Evolutionary conservation across 2,888 invertebrate species (phyloP), one percentile per base, ranked within the genome.

Genomic region (Machimus rusticus): DNA sequence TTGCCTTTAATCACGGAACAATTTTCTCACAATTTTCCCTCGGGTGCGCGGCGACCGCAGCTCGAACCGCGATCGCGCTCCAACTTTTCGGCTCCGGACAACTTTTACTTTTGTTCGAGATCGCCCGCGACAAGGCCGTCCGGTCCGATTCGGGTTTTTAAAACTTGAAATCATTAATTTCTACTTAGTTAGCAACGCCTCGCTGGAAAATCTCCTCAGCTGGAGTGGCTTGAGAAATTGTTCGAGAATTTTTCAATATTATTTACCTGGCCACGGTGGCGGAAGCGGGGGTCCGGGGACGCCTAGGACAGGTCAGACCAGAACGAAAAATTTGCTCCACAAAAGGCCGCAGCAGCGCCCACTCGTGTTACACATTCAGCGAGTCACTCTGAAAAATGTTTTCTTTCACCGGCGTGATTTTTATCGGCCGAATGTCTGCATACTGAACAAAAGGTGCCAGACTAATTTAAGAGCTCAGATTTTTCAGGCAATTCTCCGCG

Each of bases 161-260:
- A 85, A 85, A 85, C 74, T 85, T 85, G 74, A 51, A 85, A 85
- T 85, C 74, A 66, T 74, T 74, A 84, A 84, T 84, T 84, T 84
- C 81, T 37, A 66, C 82, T 84, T 37, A 66, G 66, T 37, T 84
- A 57, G 66, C 66, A 84, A 84, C 82, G 66, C 82, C 82, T 84
- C 39, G 39, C 37, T 66, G 66, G 23, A 46, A 84, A 66, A 57
- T 16, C 66, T 66, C 39, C 39, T 39, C 77, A 19, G 39, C 37
- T 31, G 77, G 34, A 37, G 77, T 31, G 14, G 37, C 23, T 77
- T 39, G 39, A 77, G 31, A 77, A 77, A 77, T 39, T 77, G 37
- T 19, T 39, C 39, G 19, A 39, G 77, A 37, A 77, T 77, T 77
- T 77, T 31, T 77, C 39, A 34, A 77, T 39, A 37, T 77, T 34